Evolutionary conservation across 2,888 invertebrate species (phyloP).

Genomic region (Habroteleia sp.): DNA sequence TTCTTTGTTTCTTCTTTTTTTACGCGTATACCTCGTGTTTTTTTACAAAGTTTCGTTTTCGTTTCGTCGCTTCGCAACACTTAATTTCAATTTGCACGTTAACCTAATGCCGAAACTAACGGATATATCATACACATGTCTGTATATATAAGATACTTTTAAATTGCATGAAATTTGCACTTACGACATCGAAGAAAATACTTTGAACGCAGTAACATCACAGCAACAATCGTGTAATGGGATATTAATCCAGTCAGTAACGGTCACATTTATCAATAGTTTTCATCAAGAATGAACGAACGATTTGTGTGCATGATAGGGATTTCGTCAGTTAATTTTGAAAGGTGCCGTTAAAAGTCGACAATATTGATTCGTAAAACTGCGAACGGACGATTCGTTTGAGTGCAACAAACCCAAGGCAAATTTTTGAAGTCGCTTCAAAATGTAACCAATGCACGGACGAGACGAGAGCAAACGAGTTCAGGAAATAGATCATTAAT

Average conservation of each 20-base stretch:
- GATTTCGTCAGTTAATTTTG: no score
- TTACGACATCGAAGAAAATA: constrained; percentile 45
- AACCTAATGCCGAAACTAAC: constrained; percentile 14
- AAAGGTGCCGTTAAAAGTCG: no score
- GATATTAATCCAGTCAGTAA: constrained; percentile 25
- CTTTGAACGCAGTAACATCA: constrained; percentile 55
- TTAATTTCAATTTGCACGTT: not conserved
- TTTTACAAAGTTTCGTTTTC: constrained; percentile 19
- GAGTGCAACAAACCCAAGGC: no score
- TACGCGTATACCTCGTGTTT: constrained; percentile 44
- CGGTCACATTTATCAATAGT: not conserved
- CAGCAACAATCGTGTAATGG: constrained; percentile 38
- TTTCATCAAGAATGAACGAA: not conserved
- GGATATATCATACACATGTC: constrained; percentile 8
- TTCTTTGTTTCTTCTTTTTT: constrained; percentile 8
- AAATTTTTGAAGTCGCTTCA: no score
- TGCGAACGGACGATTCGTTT: no score
- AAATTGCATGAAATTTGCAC: constrained; percentile 57
- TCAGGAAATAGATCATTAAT: no score
- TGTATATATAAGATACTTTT: constrained; percentile 19
- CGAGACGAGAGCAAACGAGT: no score
- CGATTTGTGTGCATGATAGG: no score
- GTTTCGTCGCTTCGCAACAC: constrained; percentile 2
- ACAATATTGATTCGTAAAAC: no score
- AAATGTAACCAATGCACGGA: no score